These are phyloP conservation scores for Amblyopsis rosae DNA, from an alignment of 2,113 vertebrate genomes.

Conservation along the genomic window DNA sequence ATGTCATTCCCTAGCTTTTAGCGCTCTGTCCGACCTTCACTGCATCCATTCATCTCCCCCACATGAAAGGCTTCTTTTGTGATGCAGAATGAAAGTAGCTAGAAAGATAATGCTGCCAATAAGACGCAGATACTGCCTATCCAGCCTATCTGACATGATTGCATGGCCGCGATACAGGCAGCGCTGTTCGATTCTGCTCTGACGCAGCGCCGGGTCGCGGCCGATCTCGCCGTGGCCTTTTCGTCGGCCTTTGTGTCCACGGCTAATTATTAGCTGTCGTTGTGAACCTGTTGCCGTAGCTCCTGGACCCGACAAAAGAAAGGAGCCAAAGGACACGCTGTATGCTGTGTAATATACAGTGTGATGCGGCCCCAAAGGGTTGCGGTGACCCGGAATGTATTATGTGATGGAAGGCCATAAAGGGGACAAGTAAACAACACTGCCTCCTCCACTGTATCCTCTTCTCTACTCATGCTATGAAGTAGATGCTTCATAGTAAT, in stretches of 20 bases:
- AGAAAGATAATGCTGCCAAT: slow-evolving; percentile 69
- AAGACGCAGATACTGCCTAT: slow-evolving; percentile 59
- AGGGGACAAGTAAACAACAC: too few species aligned
- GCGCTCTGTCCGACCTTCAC: slow-evolving; percentile 68
- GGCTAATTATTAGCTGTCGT: slow-evolving; percentile 57
- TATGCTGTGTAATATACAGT: too few species aligned
- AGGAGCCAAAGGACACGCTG: slow-evolving; percentile 6
- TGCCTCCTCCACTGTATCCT: too few species aligned
- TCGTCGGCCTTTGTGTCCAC: slow-evolving; percentile 43
- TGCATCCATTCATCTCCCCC: slow-evolving; percentile 66
- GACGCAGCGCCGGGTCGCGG: slow-evolving; percentile 22
- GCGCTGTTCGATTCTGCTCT: slow-evolving; percentile 56
- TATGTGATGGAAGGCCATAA: too few species aligned
- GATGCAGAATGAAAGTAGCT: slow-evolving; percentile 70
- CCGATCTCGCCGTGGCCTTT: slow-evolving; percentile 45
- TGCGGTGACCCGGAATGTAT: too few species aligned
- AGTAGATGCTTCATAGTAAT: too few species aligned
- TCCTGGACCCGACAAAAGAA: slow-evolving; percentile 31
- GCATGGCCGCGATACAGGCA: slow-evolving; percentile 55
- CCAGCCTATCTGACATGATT: slow-evolving; percentile 61
- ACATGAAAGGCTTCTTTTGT: slow-evolving; percentile 75
- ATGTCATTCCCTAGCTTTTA: slow-evolving; percentile 75
- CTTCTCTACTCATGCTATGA: too few species aligned
- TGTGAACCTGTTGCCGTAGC: slow-evolving; percentile 43
- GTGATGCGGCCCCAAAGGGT: too few species aligned